These are phyloP conservation scores for Oncorhynchus tshawytscha DNA, from an alignment of 2,113 vertebrate species.

Conservation along the genomic window DNA sequence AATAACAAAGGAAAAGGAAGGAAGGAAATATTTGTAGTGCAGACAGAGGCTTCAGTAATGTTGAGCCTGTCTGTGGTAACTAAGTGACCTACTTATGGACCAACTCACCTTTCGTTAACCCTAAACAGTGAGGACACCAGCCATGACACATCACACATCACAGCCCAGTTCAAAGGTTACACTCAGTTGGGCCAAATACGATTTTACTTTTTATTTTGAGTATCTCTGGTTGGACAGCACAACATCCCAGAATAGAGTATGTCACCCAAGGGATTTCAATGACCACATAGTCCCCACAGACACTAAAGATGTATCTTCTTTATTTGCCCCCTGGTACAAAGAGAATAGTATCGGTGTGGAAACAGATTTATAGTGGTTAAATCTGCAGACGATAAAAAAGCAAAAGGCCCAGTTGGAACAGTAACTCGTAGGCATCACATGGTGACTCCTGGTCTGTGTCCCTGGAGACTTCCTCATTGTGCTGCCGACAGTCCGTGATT, in stretches of 20 bases:
- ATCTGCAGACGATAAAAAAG: constrained; percentile 66
- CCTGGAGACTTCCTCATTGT: constrained; percentile 59
- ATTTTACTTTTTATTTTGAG: too few species aligned
- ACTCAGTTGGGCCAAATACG: too few species aligned
- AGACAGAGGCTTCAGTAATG: too few species aligned
- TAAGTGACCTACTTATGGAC: too few species aligned
- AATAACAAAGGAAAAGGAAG: too few species aligned
- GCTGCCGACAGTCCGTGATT: constrained; percentile 64
- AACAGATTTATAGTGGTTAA: constrained; percentile 68
- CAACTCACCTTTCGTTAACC: too few species aligned
- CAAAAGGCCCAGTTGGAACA: constrained; percentile 53
- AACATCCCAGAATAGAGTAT: constrained; percentile 48
- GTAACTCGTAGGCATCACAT: constrained; percentile 65
- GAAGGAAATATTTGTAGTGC: too few species aligned
- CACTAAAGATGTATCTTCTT: constrained; percentile 55
- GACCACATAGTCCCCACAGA: constrained; percentile 55
- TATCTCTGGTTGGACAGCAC: constrained; percentile 37
- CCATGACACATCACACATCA: too few species aligned
- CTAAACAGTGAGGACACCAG: too few species aligned
- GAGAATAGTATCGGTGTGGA: constrained; percentile 45
- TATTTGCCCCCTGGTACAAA: constrained; percentile 38
- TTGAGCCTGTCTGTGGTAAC: too few species aligned
- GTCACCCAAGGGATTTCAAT: constrained; percentile 48
- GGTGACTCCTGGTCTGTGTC: constrained; percentile 51
- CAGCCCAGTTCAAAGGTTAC: too few species aligned